Evolutionary conservation across 1,140 invertebrate genomes (phyloP).

Genomic region (Limonius californicus): DNA sequence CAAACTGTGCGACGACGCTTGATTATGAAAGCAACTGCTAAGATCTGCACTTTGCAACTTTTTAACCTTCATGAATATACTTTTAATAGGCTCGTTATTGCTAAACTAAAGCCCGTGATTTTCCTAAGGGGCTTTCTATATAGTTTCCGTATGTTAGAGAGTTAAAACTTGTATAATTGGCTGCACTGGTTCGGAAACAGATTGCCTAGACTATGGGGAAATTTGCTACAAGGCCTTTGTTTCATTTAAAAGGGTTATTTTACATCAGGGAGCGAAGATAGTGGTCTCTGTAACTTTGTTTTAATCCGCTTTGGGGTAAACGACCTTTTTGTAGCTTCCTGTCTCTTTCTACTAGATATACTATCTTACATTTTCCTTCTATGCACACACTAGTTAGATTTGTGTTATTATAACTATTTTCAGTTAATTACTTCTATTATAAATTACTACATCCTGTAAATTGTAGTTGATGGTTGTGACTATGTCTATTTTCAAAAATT

Average conservation of each 20-base stretch:
- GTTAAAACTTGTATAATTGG: slow-evolving; percentile 42
- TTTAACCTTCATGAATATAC: background rate
- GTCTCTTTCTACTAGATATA: background rate
- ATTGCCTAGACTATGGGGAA: slow-evolving; percentile 42
- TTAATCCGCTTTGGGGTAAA: slow-evolving; percentile 13
- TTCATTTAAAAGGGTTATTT: slow-evolving; percentile 36
- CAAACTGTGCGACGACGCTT: background rate
- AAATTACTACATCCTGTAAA: too few relatives aligned
- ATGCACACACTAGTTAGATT: too few relatives aligned
- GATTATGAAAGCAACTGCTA: background rate
- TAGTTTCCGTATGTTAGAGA: slow-evolving; percentile 35
- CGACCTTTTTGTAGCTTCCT: slow-evolving; percentile 1
- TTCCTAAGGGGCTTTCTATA: background rate
- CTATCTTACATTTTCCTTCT: background rate
- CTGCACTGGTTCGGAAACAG: slow-evolving; percentile 44
- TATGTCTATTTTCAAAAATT: too few relatives aligned
- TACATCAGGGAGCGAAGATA: slow-evolving; percentile 33
- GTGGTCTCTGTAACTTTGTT: slow-evolving; percentile 13
- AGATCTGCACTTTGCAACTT: background rate
- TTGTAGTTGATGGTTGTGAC: too few relatives aligned
- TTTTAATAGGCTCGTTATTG: slow-evolving; percentile 11
- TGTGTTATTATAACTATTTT: too few relatives aligned
- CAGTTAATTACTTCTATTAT: too few relatives aligned
- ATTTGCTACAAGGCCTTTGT: slow-evolving; percentile 35
- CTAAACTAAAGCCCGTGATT: background rate